Evolutionary conservation across 2,797 vertebrate species (phyloP), one percentile per base, ranked within the genome.

Genomic region (Hemibagrus guttatus): DNA sequence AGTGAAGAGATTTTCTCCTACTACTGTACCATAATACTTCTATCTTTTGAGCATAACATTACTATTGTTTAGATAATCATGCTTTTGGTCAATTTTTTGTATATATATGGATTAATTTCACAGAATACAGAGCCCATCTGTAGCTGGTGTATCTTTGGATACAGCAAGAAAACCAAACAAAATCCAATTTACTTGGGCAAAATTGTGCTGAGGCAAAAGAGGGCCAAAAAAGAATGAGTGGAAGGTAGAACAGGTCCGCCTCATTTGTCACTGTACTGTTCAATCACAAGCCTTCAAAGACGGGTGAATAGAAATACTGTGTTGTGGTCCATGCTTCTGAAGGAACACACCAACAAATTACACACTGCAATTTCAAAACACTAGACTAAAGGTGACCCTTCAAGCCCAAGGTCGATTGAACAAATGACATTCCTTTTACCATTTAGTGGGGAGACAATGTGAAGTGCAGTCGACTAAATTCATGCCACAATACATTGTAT

Each of bases 151-250:
- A 91, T 86, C 90, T 90, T 88, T 74, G 69, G 64, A 76, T 71
- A 85, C 89, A 90, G 79, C 49, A 89, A 91, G 90, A 63, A 91
- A 92, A 87, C 90, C 90, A 92, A 93, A 94, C 92, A 93, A 92
- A 93, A 93, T 93, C 90, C 94, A 95, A 95, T 96, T 95, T 95
- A 93, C 92, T 90, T 54, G 76, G 81, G 91, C 88, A 92, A 94
- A 94, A 94, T 92, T 94, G 93, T 92, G 85, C 92, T 87, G 89
- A 84, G 89, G 85, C 87, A 87, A 71, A 74, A 66, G 76, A 52
- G 71, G 80, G 31, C 16, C 17, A 31, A 84, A 88, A 90, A 83
- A 87, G 81, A 91, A 81, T 82, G 80, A 79, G 76, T 35, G 46
- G 21, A 88, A 89, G 87, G 90, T 87, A 91, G 90, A 92, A 86